Base-by-base conservation (phyloP, 2,797 vertebrate species). In the Channallabes apus region DNA sequence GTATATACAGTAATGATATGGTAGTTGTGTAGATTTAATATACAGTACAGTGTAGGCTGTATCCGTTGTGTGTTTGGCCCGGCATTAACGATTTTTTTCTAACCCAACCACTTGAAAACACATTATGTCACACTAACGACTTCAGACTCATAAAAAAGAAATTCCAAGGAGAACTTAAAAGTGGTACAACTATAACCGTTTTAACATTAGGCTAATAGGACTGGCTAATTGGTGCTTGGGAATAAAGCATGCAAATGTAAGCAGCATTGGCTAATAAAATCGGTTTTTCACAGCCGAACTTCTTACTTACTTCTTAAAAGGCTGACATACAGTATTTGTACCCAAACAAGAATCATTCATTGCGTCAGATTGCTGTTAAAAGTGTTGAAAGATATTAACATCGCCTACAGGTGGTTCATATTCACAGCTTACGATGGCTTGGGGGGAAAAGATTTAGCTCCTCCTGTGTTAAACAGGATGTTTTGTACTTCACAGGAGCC, bases 401-500 rank as follows among this genome's bases (percentile, higher is more conserved):
- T 87, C 29, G 72, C 56, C 59, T 68, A 69, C 75, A 83, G 41
- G 29, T 35, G 82, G 54, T 61, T 87, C 61, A 86, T 77, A 86
- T 81, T 76, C 72, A 69, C 32, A 78, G 84, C 83, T 82, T 83
- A 32, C 71, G 79, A 85, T 90, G 58, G 86, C 88, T 87, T 68
- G 64, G 85, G 41, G 29, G 80, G 86, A 84, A 73, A 84, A 88
- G 82, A 58, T 75, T 80, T 89, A 67, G 41, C n/a, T 75, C 80
- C 71, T 83, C 51, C 79, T 86, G 79, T 85, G 84, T 71, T 84
- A 81, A 87, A 82, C 86, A 38, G 56, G 72, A 38, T 82, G 71
- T 79, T 90, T 89, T 87, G 76, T 91, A 90, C 82, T 89, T 91
- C 59, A 89, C 85, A 78, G 78, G 81, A 86, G 69, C 65, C 84